phyloP scores from a whole-genome alignment of 2,113 vertebrate genomes.

The Sapayoa aenigma region DNA sequence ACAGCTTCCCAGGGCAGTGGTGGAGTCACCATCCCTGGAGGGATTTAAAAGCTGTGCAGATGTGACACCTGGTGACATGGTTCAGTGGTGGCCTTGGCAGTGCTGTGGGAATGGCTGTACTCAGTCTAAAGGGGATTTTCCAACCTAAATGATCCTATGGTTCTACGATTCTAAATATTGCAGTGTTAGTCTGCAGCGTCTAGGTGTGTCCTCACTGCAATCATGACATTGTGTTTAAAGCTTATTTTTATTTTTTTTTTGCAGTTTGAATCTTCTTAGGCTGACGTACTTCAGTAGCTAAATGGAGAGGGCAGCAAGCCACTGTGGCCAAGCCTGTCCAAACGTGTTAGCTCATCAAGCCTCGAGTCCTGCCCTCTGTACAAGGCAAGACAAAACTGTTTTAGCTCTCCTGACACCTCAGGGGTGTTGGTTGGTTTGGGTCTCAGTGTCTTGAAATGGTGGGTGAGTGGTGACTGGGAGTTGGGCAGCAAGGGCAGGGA shows the following conservation, averaged over 20 bases:
- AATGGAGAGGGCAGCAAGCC: background rate
- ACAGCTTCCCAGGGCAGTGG: background rate
- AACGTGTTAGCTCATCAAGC: fast-evolving
- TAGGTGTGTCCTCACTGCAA: background rate
- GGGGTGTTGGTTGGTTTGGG: background rate
- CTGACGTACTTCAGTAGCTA: background rate
- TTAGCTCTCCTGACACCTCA: background rate
- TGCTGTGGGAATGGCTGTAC: background rate
- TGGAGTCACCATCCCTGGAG: background rate
- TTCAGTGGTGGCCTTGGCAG: background rate
- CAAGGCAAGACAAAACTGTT: background rate
- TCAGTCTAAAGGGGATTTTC: background rate
- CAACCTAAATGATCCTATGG: background rate
- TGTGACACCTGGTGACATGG: background rate
- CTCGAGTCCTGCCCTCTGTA: background rate
- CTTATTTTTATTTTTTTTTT: background rate
- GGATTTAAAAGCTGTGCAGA: background rate
- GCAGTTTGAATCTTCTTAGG: background rate
- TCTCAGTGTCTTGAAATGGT: background rate
- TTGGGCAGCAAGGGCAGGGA: background rate
- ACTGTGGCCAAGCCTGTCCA: background rate
- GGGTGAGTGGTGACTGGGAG: background rate
- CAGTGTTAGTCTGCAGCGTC: background rate
- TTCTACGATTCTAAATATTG: background rate
- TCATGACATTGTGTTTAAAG: background rate